Conservation (phyloP, 2,797 vertebrate species). For the Myripristis murdjan region DNA sequence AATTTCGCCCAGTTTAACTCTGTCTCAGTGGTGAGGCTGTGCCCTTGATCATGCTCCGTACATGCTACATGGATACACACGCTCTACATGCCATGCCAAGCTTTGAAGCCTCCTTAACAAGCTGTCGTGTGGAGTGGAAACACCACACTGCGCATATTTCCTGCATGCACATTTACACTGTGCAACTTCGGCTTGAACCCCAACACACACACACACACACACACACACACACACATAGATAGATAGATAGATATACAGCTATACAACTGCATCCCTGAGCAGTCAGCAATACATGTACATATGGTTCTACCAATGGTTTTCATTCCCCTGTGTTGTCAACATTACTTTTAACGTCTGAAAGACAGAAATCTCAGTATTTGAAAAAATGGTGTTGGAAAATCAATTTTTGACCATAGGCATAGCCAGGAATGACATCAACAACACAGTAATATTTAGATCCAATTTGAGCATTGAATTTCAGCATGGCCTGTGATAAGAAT, state of each 20-base stretch:
- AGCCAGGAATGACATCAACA: constrained; percentile 4
- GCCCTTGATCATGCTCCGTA: constrained; percentile 78
- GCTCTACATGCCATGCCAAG: constrained; percentile 33
- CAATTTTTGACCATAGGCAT: constrained; percentile 12
- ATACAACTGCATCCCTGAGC: not conserved
- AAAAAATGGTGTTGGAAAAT: constrained; percentile 4
- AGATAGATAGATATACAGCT: too few species aligned
- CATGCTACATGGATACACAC: constrained; percentile 63
- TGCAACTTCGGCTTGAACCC: constrained; percentile 7
- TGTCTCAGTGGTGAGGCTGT: constrained; percentile 77
- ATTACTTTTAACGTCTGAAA: not conserved
- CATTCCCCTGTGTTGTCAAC: constrained; percentile 3
- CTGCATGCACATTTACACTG: constrained; percentile 29
- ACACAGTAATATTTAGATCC: constrained; percentile 33
- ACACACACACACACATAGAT: too few species aligned
- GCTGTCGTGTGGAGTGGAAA: constrained; percentile 53
- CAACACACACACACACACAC: too few species aligned
- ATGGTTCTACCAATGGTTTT: not conserved
- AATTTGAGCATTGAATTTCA: constrained; percentile 33
- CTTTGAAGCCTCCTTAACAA: constrained; percentile 61
- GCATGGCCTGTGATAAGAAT: constrained; percentile 27
- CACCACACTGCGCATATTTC: constrained; percentile 38
- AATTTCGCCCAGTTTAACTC: constrained; percentile 86
- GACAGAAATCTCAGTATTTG: not conserved
- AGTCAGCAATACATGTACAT: not conserved